Evolutionary conservation across 2,113 vertebrate species (phyloP).

Genomic region (Limnothrissa miodon): DNA sequence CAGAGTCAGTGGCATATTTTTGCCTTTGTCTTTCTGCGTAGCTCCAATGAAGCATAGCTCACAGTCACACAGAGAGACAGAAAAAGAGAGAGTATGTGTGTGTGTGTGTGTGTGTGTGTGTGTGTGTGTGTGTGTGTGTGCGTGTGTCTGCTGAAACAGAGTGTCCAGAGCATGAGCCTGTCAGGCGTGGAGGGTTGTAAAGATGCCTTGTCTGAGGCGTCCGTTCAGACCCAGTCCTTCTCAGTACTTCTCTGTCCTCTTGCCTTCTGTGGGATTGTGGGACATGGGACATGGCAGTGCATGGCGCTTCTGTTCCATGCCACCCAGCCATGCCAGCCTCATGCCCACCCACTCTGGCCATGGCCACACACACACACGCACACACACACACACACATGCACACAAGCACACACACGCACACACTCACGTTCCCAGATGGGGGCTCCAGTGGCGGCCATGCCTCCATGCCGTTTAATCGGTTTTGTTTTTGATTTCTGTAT

Average conservation of each 20-base stretch:
- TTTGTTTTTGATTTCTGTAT: slow-evolving; percentile 10
- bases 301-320: neutral
- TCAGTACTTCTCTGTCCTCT: neutral
- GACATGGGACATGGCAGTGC: no score
- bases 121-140: slow-evolving; percentile 1
- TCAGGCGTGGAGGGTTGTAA: neutral
- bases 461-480: slow-evolving; percentile 31
- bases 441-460: neutral
- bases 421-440: slow-evolving; percentile 33
- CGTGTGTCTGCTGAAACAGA: neutral
- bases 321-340: neutral
- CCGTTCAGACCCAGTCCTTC: neutral
- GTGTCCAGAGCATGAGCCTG: neutral
- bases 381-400: no score
- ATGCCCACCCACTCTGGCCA: neutral
- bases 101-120: slow-evolving; percentile 12
- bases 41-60: neutral
- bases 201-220: neutral
- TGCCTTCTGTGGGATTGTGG: neutral
- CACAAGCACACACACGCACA: no score
- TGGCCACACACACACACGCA: no score
- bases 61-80: neutral
- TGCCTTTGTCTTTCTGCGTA: neutral
- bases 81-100: neutral
- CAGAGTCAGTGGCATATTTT: neutral